Percentiles rank a stretch among this genome's conserved stretches.
Evolutionary conservation across 2,888 invertebrate genomes (phyloP).

Genomic region (Crocallis elinguaria): DNA sequence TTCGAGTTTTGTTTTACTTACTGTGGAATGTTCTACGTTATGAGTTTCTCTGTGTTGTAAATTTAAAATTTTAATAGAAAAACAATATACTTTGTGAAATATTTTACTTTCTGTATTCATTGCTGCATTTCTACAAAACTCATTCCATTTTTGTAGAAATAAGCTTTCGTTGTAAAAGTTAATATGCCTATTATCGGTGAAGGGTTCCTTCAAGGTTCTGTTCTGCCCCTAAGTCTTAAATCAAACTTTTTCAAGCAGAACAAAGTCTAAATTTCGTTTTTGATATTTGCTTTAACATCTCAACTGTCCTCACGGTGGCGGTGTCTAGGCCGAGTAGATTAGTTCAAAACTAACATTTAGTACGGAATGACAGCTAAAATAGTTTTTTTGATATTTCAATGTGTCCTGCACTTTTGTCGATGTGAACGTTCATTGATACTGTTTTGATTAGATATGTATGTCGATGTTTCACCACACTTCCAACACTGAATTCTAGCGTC

Average conservation of each 20-base stretch:
- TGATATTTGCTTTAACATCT: constrained; percentile 80
- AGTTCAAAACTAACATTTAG: constrained; percentile 70
- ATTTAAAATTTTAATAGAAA: constrained; percentile 3
- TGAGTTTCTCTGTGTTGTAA: constrained; percentile 6
- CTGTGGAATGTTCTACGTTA: constrained; percentile 4
- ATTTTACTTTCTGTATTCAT: constrained; percentile 26
- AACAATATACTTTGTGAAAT: constrained; percentile 7
- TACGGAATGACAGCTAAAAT: constrained; percentile 78
- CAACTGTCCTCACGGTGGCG: constrained; percentile 79
- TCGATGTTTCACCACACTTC: constrained; percentile 82
- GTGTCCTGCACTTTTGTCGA: constrained; percentile 73
- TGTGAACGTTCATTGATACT: constrained; percentile 78
- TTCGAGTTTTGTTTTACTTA: constrained; percentile 5
- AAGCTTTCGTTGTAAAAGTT: not conserved
- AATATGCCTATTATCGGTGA: constrained; percentile 35
- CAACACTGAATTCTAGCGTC: constrained; percentile 62
- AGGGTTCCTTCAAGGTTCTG: constrained; percentile 67
- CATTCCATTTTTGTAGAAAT: constrained; percentile 5
- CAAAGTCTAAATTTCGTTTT: constrained; percentile 85
- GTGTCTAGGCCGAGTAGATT: constrained; percentile 81
- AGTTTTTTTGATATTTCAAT: constrained; percentile 65
- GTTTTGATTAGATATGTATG: constrained; percentile 79
- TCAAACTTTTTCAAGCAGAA: constrained; percentile 74
- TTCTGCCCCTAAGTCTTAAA: constrained; percentile 73
- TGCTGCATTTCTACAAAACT: constrained; percentile 25